These are phyloP conservation scores for Mus pahari DNA, from an alignment of 2,113 vertebrate species.

Conservation along the genomic window DNA sequence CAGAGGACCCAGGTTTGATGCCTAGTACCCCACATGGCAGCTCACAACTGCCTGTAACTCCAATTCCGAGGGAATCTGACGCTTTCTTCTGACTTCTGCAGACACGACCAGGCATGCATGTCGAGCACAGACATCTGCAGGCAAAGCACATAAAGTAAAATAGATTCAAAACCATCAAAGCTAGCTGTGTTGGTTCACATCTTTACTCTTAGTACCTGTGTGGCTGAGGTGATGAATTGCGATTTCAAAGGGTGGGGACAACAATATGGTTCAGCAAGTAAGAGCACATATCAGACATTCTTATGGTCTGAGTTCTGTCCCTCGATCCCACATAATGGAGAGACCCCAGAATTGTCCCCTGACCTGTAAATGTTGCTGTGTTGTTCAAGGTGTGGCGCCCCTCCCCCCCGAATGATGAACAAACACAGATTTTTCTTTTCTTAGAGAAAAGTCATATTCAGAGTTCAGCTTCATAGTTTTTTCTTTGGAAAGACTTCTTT, in stretches of 20 bases:
- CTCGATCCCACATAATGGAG: background rate
- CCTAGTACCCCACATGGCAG: background rate
- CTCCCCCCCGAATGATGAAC: background rate
- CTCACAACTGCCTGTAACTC: background rate
- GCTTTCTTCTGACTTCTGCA: background rate
- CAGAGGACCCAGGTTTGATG: background rate
- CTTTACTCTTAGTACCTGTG: background rate
- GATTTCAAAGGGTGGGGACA: background rate
- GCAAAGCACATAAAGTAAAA: background rate
- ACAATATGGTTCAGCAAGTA: background rate
- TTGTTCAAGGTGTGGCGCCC: background rate
- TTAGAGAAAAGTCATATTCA: constrained; percentile 36
- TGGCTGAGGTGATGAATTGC: background rate
- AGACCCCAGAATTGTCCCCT: background rate
- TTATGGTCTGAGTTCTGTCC: background rate
- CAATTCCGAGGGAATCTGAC: background rate
- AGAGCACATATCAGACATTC: background rate
- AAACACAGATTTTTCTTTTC: background rate
- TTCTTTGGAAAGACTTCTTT: background rate
- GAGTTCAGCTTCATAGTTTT: background rate
- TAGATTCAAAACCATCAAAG: background rate
- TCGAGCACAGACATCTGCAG: background rate
- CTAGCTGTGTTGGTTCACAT: background rate
- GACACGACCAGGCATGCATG: background rate
- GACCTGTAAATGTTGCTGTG: background rate